These are phyloP conservation scores for Grammomys dolichurus DNA, from an alignment of 2,113 vertebrate genomes.

Conservation along the genomic window DNA sequence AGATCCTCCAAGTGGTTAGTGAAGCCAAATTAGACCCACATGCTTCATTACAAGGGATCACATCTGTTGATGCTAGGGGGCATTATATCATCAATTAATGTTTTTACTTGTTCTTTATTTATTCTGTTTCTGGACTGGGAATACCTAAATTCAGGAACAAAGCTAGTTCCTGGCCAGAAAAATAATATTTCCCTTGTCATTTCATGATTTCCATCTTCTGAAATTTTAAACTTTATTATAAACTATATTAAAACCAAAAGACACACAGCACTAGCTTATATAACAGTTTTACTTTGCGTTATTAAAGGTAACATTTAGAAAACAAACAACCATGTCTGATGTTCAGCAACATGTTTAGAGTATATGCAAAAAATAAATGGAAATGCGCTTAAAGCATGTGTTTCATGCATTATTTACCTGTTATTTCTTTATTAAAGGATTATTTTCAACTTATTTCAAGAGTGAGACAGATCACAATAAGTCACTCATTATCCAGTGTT, in stretches of 20 bases:
- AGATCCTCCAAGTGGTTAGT: constrained; percentile 87
- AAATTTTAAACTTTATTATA: constrained; percentile 35
- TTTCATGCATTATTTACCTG: constrained; percentile 25
- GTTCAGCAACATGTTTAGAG: constrained; percentile 43
- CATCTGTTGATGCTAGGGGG: constrained; percentile 90
- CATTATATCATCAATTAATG: constrained; percentile 87
- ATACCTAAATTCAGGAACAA: constrained; percentile 65
- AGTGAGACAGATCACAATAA: constrained; percentile 43
- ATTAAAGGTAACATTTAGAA: constrained; percentile 55
- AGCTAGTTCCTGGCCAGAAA: constrained; percentile 49
- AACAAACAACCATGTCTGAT: background rate
- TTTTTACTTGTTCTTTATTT: constrained; percentile 84
- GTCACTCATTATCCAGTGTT: constrained; percentile 68
- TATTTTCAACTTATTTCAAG: constrained; percentile 53
- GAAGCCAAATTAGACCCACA: constrained; percentile 89
- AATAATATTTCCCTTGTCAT: constrained; percentile 43
- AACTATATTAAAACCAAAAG: constrained; percentile 46
- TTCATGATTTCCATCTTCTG: constrained; percentile 9
- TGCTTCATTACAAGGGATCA: constrained; percentile 89
- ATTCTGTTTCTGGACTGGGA: constrained; percentile 81
- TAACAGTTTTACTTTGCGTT: background rate
- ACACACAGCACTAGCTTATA: background rate
- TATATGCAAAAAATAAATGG: constrained; percentile 33
- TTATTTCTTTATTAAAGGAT: constrained; percentile 72
- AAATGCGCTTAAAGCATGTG: background rate